phyloP scores from a whole-genome alignment of 2,888 invertebrate species.

The Zygothrica quintamaculata region DNA sequence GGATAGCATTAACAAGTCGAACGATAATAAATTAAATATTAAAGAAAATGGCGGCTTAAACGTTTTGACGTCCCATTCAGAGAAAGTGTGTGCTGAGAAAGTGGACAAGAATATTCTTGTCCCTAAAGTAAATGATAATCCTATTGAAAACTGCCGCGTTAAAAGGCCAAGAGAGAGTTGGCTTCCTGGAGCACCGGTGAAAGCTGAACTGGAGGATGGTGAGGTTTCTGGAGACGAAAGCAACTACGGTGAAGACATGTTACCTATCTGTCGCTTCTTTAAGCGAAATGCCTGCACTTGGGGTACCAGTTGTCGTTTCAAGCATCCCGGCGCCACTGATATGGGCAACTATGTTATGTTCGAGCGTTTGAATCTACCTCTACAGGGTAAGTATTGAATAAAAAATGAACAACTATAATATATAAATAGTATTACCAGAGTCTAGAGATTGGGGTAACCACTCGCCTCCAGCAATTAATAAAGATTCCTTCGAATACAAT shows the following conservation, averaged over 20 bases:
- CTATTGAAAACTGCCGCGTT: no score
- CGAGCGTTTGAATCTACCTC: slow-evolving; percentile 18
- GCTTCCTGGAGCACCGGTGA: no score
- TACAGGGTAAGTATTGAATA: background rate
- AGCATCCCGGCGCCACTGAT: slow-evolving; percentile 17
- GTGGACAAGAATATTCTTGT: no score
- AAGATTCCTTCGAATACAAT: slow-evolving; percentile 11
- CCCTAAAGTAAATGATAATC: no score
- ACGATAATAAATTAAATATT: no score
- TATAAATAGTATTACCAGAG: background rate
- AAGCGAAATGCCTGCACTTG: slow-evolving; percentile 32
- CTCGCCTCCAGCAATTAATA: background rate
- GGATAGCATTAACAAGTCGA: no score
- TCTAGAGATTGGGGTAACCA: slow-evolving; percentile 9
- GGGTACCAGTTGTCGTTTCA: slow-evolving; percentile 41
- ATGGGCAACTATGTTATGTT: slow-evolving; percentile 65
- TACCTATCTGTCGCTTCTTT: slow-evolving; percentile 40
- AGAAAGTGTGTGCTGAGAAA: no score
- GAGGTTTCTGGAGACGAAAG: slow-evolving; percentile 33
- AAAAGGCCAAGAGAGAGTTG: no score
- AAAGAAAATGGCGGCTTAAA: no score
- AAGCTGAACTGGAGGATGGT: slow-evolving; percentile 55
- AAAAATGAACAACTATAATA: background rate
- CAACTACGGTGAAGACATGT: background rate
- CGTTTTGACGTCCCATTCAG: no score